Percentiles rank a stretch among this genome's conserved stretches.
phyloP scores from a whole-genome alignment of 2,888 invertebrate genomes.

The Strigamia maritima region DNA sequence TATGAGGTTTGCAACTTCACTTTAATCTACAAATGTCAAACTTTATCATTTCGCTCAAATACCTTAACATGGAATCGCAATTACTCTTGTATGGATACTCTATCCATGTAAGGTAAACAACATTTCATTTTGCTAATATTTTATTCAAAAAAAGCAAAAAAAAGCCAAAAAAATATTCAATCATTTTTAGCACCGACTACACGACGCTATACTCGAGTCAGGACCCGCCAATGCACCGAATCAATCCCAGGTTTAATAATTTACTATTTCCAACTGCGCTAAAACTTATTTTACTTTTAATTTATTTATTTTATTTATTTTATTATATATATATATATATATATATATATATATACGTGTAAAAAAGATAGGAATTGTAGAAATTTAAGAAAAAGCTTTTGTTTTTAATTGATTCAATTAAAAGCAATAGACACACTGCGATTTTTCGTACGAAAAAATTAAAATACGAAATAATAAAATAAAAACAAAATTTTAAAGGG shows the following conservation, averaged over 20 bases:
- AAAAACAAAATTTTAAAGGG: too few species aligned
- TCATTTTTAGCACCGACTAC: neutral
- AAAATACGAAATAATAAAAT: too few species aligned
- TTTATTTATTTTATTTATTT: too few species aligned
- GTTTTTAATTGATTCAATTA: too few species aligned
- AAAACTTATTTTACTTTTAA: neutral
- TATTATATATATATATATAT: too few species aligned
- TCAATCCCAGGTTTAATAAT: neutral
- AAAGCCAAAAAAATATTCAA: neutral
- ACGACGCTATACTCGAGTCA: neutral
- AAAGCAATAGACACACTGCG: too few species aligned
- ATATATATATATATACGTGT: too few species aligned
- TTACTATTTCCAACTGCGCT: neutral
- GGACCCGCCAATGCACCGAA: neutral
- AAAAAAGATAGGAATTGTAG: too few species aligned
- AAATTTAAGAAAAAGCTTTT: too few species aligned
- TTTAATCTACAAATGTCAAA: neutral
- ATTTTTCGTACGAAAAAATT: too few species aligned
- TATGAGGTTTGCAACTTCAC: neutral
- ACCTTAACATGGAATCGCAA: neutral
- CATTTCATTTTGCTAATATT: neutral
- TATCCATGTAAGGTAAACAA: neutral
- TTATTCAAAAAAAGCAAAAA: neutral
- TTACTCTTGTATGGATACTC: neutral
- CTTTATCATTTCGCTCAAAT: neutral